Conservation (phyloP, 2,888 invertebrate genomes). For the Brenthis hecate region DNA sequence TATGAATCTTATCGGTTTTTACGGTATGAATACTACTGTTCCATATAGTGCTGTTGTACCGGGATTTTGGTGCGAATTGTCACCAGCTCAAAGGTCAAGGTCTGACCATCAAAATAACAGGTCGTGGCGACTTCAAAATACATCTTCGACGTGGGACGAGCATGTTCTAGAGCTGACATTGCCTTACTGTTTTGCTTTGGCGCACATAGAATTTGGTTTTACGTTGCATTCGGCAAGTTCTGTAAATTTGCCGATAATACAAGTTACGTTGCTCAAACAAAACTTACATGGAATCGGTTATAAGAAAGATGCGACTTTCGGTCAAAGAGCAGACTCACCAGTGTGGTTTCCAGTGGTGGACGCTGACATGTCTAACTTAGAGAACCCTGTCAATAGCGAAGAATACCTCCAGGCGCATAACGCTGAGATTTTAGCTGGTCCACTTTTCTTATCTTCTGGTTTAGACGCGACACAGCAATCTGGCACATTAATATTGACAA, state of each 20-base stretch:
- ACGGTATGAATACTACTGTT: slow-evolving; percentile 80
- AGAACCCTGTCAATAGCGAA: slow-evolving; percentile 89
- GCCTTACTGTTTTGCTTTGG: slow-evolving; percentile 89
- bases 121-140: slow-evolving; percentile 94
- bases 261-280: slow-evolving; percentile 85
- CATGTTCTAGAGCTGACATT: slow-evolving; percentile 94
- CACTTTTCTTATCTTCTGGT: slow-evolving; percentile 90
- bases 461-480: slow-evolving; percentile 93
- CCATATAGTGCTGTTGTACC: slow-evolving; percentile 94
- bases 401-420: slow-evolving; percentile 94
- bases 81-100: slow-evolving; percentile 94
- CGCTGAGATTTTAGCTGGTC: slow-evolving; percentile 95
- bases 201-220: slow-evolving; percentile 95
- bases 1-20: slow-evolving; percentile 89
- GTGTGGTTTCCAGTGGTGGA: slow-evolving; percentile 66
- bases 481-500: slow-evolving; percentile 92
- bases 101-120: slow-evolving; percentile 94
- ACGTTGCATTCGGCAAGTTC: slow-evolving; percentile 89
- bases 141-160: slow-evolving; percentile 95
- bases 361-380: slow-evolving; percentile 68
- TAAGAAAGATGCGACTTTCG: slow-evolving; percentile 75
- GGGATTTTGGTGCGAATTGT: slow-evolving; percentile 96
- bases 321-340: slow-evolving; percentile 67
- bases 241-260: slow-evolving; percentile 89
- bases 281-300: slow-evolving; percentile 82